These are phyloP conservation scores for Megaptera novaeangliae DNA, from an alignment of 2,113 vertebrate genomes.

Conservation along the genomic window DNA sequence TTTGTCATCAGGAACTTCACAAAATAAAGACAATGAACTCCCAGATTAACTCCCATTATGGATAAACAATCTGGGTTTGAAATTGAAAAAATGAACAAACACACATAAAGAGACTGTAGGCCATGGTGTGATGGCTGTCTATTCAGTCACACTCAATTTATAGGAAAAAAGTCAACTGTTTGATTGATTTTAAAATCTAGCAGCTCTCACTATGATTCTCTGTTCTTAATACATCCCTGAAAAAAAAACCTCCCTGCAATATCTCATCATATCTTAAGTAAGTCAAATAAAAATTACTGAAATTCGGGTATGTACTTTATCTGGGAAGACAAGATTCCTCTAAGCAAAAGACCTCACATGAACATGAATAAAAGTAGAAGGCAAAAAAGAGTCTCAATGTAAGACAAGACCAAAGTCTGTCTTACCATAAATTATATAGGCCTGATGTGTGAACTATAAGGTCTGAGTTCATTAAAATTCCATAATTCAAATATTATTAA, in stretches of 20 bases:
- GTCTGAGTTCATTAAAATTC: neutral
- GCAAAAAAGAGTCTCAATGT: neutral
- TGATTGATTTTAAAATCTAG: neutral
- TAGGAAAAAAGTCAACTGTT: neutral
- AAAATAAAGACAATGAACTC: neutral
- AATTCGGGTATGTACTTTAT: neutral
- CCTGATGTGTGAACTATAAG: neutral
- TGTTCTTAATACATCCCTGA: neutral
- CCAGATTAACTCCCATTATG: neutral
- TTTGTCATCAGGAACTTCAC: neutral
- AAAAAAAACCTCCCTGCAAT: neutral
- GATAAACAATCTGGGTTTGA: neutral
- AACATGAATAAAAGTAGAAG: neutral
- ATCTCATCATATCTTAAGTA: neutral
- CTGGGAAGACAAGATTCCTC: neutral
- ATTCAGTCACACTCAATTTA: neutral
- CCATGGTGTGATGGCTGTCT: neutral
- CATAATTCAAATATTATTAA: neutral
- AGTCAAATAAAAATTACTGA: conserved; percentile 13
- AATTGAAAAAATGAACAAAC: neutral
- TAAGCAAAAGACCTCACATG: neutral
- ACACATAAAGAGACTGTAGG: neutral
- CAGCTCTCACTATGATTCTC: neutral
- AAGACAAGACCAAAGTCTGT: neutral
- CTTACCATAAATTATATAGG: neutral